phyloP scores from a whole-genome alignment of 2,888 invertebrate species.

The Oscheius onirici region DNA sequence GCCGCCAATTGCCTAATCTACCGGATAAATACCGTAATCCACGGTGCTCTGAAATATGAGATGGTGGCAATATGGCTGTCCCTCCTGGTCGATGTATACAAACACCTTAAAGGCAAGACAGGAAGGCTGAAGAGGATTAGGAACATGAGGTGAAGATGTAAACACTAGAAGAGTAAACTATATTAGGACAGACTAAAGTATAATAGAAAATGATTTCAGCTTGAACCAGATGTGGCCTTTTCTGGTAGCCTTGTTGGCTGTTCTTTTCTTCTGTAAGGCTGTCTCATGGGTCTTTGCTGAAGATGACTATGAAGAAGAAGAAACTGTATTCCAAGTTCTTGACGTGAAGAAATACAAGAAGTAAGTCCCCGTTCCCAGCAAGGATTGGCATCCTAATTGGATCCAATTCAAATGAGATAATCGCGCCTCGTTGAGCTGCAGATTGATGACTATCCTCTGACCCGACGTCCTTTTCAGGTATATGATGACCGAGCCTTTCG shows the following conservation, averaged over 20 bases:
- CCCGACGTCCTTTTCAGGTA: background rate
- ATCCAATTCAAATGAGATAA: too few species aligned
- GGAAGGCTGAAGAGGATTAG: background rate
- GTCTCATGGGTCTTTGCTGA: slow-evolving; percentile 12
- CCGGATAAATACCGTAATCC: slow-evolving; percentile 34
- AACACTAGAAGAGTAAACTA: background rate
- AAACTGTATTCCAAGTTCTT: background rate
- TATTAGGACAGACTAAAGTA: background rate
- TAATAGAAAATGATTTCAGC: background rate
- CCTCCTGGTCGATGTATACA: slow-evolving; percentile 1
- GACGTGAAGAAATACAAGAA: slow-evolving; percentile 13
- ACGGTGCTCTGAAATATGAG: slow-evolving; percentile 20
- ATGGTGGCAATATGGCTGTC: slow-evolving; percentile 19
- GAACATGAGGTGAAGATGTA: background rate
- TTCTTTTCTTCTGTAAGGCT: background rate
- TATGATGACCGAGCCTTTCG: background rate
- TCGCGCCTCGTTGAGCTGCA: background rate
- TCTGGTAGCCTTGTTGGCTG: background rate
- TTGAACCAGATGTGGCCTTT: background rate
- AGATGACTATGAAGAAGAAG: background rate
- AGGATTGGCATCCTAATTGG: too few species aligned
- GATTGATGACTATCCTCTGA: background rate
- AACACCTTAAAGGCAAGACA: slow-evolving; percentile 7
- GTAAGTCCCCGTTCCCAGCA: background rate
- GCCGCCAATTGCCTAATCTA: slow-evolving; percentile 34